Evolutionary conservation across 2,888 invertebrate genomes (phyloP).

Genomic region (Mechanitis messenoides): DNA sequence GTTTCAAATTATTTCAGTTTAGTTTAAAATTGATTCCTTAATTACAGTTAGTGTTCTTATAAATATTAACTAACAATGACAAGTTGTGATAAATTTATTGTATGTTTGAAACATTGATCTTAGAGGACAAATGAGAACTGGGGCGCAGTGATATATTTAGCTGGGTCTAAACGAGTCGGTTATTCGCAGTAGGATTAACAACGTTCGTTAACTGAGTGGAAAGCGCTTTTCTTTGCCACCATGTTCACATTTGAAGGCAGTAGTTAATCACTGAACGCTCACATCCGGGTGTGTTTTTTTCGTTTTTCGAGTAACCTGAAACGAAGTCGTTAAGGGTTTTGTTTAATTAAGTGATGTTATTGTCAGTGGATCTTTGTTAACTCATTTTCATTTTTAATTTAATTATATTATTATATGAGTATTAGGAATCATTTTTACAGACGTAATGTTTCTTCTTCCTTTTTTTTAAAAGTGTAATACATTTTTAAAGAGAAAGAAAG

Average conservation of each 20-base stretch:
- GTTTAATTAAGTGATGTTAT: slow-evolving; percentile 7
- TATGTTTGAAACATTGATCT: slow-evolving; percentile 12
- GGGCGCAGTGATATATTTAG: slow-evolving; percentile 28
- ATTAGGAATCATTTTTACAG: not conserved
- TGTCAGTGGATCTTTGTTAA: not conserved
- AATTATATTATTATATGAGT: not conserved
- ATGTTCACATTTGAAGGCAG: slow-evolving; percentile 5
- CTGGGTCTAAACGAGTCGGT: slow-evolving; percentile 23
- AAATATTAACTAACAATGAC: no score
- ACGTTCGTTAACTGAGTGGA: slow-evolving; percentile 21
- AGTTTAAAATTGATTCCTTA: no score
- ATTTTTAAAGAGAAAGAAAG: no score
- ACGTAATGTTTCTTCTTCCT: no score
- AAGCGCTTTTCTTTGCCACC: slow-evolving; percentile 14
- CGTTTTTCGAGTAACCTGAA: no score
- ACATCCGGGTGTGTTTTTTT: not conserved
- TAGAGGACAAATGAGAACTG: slow-evolving; percentile 20
- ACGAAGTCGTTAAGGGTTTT: not conserved
- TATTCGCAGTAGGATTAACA: slow-evolving; percentile 18
- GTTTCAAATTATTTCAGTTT: no score
- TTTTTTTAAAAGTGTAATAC: no score
- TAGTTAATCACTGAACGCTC: not conserved
- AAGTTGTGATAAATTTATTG: no score
- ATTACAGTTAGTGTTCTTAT: no score
- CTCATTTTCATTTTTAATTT: not conserved